Conservation (phyloP, 2,113 vertebrate species). For the Tetrax tetrax region DNA sequence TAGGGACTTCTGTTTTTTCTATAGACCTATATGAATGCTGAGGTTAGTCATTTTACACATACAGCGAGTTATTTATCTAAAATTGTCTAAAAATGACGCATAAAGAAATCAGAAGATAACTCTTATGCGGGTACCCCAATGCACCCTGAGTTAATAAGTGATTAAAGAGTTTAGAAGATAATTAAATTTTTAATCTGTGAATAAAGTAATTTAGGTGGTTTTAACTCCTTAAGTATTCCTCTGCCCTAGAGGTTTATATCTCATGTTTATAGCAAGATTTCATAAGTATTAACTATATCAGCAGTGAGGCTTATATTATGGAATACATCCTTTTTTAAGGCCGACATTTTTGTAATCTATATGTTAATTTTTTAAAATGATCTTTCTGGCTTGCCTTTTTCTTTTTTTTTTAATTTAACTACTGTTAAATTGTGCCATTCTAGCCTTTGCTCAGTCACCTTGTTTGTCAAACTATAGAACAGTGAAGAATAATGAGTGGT, state of each 20-base stretch:
- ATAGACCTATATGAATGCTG: neutral
- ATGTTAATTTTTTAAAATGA: neutral
- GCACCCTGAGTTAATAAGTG: neutral
- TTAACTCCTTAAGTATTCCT: neutral
- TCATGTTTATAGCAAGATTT: neutral
- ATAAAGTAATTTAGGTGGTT: neutral
- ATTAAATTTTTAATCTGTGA: neutral
- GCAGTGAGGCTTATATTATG: neutral
- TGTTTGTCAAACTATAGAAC: neutral
- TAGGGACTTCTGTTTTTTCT: neutral
- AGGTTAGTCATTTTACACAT: accelerated
- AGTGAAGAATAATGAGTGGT: neutral
- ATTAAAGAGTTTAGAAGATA: neutral
- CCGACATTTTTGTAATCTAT: neutral
- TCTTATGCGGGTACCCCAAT: accelerated
- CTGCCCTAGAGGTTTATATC: neutral
- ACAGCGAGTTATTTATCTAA: neutral
- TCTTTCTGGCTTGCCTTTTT: neutral
- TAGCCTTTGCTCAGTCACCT: neutral
- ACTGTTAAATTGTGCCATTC: neutral
- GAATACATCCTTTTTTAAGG: neutral
- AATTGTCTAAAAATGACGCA: neutral
- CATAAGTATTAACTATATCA: neutral
- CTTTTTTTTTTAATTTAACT: neutral
- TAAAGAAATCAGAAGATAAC: neutral